phyloP scores from a whole-genome alignment of 2,888 invertebrate genomes.

The Eilema sororculum region DNA sequence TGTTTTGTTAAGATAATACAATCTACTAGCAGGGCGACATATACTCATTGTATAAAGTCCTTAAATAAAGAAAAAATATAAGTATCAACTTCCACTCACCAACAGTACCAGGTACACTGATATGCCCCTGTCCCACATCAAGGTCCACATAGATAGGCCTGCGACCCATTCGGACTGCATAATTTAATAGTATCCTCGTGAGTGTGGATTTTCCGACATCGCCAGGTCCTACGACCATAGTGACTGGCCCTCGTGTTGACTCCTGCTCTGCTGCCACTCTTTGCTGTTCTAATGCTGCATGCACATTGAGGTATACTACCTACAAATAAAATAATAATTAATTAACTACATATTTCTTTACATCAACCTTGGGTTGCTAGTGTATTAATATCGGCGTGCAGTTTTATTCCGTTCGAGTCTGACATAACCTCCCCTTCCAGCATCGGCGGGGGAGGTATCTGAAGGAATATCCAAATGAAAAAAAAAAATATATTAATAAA shows the following conservation, averaged over 20 bases:
- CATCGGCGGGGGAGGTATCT: too few relatives aligned
- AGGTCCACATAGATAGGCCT: conserved; percentile 97
- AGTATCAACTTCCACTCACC: conserved; percentile 77
- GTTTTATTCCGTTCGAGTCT: too few relatives aligned
- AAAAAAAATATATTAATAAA: too few relatives aligned
- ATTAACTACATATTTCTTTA: background rate
- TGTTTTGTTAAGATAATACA: too few relatives aligned
- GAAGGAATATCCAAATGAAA: too few relatives aligned
- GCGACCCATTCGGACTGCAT: conserved; percentile 96
- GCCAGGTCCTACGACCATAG: conserved; percentile 96
- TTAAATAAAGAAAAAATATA: too few relatives aligned
- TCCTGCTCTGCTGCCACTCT: conserved; percentile 93
- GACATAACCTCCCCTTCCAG: too few relatives aligned
- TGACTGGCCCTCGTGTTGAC: conserved; percentile 92
- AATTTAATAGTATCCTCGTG: conserved; percentile 95
- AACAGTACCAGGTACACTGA: conserved; percentile 96
- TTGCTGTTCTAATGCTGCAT: conserved; percentile 97
- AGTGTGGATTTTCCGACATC: conserved; percentile 99
- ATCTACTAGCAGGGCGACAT: too few relatives aligned
- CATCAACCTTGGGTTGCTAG: too few relatives aligned
- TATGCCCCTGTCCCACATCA: conserved; percentile 97
- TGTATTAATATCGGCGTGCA: too few relatives aligned
- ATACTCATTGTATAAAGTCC: too few relatives aligned
- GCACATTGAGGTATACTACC: conserved; percentile 97
- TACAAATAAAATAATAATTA: conserved; percentile 51